Conservation (phyloP, 2,797 vertebrate genomes). For the Enteromius viviparus region DNA sequence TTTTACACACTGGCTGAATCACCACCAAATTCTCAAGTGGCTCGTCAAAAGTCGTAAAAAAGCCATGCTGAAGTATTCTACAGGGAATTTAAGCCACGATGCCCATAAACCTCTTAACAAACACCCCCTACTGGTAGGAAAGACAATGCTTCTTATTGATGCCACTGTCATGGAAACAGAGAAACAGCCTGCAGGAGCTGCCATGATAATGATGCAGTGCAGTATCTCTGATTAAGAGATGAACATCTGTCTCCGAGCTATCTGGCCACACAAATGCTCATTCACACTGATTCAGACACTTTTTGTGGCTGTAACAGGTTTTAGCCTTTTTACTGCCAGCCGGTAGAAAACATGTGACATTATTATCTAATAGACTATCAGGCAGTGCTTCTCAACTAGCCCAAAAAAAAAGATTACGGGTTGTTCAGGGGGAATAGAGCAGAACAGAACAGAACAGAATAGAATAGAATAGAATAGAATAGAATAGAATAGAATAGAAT, state of each 20-base stretch:
- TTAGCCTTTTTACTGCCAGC: conserved; percentile 4
- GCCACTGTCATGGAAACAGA: conserved; percentile 53
- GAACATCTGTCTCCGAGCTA: conserved; percentile 56
- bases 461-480: neutral
- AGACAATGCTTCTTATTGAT: neutral
- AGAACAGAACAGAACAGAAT: neutral
- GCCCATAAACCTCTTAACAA: neutral
- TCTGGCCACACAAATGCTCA: conserved; percentile 44
- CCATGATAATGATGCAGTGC: conserved; percentile 50
- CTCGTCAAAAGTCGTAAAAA: conserved; percentile 24
- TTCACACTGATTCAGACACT: conserved; percentile 14
- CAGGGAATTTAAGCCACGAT: neutral
- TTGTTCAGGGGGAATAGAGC: neutral
- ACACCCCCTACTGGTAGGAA: conserved; percentile 41
- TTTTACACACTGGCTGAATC: conserved; percentile 19
- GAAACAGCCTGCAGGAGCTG: conserved; percentile 53
- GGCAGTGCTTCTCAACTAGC: neutral
- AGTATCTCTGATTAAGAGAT: conserved; percentile 59
- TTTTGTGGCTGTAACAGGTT: conserved; percentile 42
- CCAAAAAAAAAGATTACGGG: neutral
- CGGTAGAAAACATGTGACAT: neutral
- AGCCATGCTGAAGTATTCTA: neutral
- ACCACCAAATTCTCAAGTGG: conserved; percentile 18
- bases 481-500: no score
- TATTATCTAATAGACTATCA: conserved; percentile 6